A percentile compares a stretch with the other conserved stretches of the same genome.
These are phyloP conservation scores for Heloderma charlesbogerti DNA, from an alignment of 2,113 vertebrate genomes.

Conservation along the genomic window DNA sequence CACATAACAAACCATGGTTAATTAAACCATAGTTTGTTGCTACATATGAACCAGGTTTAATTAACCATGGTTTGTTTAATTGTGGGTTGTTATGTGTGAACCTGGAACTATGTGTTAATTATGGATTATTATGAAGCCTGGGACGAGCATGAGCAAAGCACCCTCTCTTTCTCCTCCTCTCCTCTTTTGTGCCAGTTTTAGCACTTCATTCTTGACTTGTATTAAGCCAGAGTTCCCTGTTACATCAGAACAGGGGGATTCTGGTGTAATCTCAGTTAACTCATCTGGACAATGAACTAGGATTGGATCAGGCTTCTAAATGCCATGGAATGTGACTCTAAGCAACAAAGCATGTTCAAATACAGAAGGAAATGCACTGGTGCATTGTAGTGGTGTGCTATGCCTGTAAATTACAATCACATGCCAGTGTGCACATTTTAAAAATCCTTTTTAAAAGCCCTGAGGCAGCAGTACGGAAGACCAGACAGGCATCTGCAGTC, in stretches of 20 bases:
- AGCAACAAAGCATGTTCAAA: background rate
- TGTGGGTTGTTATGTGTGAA: too few species aligned
- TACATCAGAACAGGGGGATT: background rate
- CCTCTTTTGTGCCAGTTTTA: background rate
- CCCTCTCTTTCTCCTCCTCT: background rate
- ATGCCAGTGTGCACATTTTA: background rate
- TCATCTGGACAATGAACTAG: background rate
- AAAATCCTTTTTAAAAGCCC: background rate
- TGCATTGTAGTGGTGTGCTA: background rate
- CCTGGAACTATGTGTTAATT: too few species aligned
- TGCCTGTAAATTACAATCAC: background rate
- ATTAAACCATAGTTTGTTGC: too few species aligned
- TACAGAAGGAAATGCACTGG: background rate
- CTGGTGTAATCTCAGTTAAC: background rate
- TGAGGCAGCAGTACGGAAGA: background rate
- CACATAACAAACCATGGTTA: too few species aligned
- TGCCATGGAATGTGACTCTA: background rate
- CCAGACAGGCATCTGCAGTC: background rate
- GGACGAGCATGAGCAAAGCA: background rate
- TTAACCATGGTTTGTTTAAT: too few species aligned
- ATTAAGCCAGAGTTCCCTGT: background rate
- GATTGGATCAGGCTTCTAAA: background rate
- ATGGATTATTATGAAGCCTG: background rate
- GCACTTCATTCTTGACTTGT: background rate
- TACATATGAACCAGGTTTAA: too few species aligned